Evolutionary conservation across 2,113 vertebrate species (phyloP), one percentile per base, ranked within the genome.

Genomic region (Gorsachius goisagi): DNA sequence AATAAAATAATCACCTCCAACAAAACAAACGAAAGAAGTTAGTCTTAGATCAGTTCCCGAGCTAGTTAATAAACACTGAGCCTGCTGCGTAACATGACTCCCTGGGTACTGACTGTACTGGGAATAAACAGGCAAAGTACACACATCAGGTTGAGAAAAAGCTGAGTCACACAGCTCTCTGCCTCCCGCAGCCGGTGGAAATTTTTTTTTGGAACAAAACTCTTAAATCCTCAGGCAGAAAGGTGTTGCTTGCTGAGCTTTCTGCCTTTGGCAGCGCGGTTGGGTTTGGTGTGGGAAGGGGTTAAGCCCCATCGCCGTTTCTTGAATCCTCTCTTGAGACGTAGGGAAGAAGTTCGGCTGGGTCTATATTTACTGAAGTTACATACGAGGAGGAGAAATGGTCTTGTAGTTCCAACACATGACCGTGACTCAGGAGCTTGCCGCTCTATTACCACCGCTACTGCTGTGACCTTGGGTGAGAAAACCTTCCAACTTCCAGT

Each of bases 81-180:
- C 86, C 93, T 77, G 86, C 89, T 92, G 73, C 7, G 96, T 91
- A 98, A 98, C 64, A 55, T 11, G 96, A 98, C 75, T 96, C 97
- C 79, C 44, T 32, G 5, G n/a, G 78, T 77, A 89, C 94, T 89
- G 55, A n/a, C 80, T 80, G 91, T 95, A 67, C 97, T 35, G 75
- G 96, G 95, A 97, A 98, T 95, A 97, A 97, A 96, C 95, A 97
- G 92, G 94, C 89, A 74, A 80, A 95, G 96, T 8, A 33, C 90
- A 92, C 50, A 56, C 67, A 89, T 30, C 94, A 87, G 90, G 72
- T 47, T 56, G 89, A 44, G 92, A 28, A 94, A 97, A 15, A 85
- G 98, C 98, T 97, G 98, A 98, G 97, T 98, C 98, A 98, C 63
- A 26, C 55, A 32, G 76, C 64, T 47, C 85, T 24, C 85, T 27